phyloP scores from a whole-genome alignment of 2,888 invertebrate genomes.

The Drosophila recens region DNA sequence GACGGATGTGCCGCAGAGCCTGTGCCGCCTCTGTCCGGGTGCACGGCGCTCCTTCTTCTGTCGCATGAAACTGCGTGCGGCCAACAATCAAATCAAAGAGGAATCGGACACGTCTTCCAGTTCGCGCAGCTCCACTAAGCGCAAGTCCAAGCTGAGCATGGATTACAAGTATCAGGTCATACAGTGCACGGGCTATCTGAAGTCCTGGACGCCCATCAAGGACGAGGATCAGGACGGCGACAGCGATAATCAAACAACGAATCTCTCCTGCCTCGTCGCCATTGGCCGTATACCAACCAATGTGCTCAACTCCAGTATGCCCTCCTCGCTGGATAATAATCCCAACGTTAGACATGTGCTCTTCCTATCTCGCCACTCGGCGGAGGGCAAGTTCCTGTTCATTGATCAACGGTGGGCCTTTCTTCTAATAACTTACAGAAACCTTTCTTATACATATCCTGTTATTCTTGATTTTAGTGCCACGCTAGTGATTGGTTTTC shows the following conservation, averaged over 20 bases:
- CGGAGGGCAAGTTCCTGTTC: constrained; percentile 96
- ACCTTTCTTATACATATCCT: background rate
- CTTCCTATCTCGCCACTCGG: constrained; percentile 93
- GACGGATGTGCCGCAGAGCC: constrained; percentile 92
- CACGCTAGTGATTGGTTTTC: constrained; percentile 94
- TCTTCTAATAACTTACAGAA: background rate
- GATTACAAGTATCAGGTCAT: constrained; percentile 95
- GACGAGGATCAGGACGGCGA: constrained; percentile 89
- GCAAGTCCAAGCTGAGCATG: constrained; percentile 87
- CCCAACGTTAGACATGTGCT: constrained; percentile 88
- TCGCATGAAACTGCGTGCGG: constrained; percentile 93
- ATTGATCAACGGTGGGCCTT: constrained; percentile 93
- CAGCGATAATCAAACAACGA: constrained; percentile 87
- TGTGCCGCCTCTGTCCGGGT: constrained; percentile 93
- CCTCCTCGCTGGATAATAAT: constrained; percentile 84
- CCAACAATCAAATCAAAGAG: constrained; percentile 89
- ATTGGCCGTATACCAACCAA: constrained; percentile 91
- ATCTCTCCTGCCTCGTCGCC: constrained; percentile 94
- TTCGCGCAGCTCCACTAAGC: constrained; percentile 87
- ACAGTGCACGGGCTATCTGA: constrained; percentile 96
- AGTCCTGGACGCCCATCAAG: constrained; percentile 95
- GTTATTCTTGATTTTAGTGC: constrained; percentile 86
- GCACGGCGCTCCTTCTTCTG: constrained; percentile 97
- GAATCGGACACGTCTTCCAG: constrained; percentile 86
- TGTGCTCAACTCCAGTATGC: constrained; percentile 86